phyloP scores from a whole-genome alignment of 2,797 vertebrate species.

The Pipistrellus nathusii region DNA sequence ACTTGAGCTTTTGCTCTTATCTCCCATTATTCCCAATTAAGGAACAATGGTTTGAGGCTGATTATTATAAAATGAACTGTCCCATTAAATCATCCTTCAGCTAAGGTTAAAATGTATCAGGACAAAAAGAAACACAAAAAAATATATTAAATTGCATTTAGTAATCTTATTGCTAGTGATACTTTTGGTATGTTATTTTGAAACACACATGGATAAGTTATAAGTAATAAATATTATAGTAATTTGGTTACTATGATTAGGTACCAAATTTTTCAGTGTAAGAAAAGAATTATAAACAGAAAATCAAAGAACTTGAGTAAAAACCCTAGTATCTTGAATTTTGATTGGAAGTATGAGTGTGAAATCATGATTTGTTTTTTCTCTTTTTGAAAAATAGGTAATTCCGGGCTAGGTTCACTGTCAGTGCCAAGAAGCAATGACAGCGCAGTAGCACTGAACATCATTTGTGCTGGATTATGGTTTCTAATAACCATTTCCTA shows the following conservation, averaged over 20 bases:
- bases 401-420: background rate
- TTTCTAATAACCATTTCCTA: slow-evolving; percentile 56
- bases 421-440: background rate
- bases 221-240: slow-evolving; percentile 24
- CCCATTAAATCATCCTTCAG: slow-evolving; percentile 1
- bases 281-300: slow-evolving; percentile 16
- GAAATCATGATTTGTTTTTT: slow-evolving; percentile 50
- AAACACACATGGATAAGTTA: slow-evolving; percentile 25
- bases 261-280: slow-evolving; percentile 46
- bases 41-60: slow-evolving; percentile 31
- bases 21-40: slow-evolving; percentile 62
- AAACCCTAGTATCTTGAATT: slow-evolving; percentile 3
- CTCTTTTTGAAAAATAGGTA: slow-evolving; percentile 14
- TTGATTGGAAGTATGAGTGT: slow-evolving; percentile 17
- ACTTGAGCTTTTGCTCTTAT: slow-evolving; percentile 49
- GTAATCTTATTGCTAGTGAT: slow-evolving; percentile 34
- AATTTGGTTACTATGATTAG: slow-evolving; percentile 55
- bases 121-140: slow-evolving; percentile 40
- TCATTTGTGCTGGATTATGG: background rate
- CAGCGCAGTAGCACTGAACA: background rate
- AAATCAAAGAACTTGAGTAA: slow-evolving; percentile 51
- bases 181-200: slow-evolving; percentile 56
- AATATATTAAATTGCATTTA: background rate
- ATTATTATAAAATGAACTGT: slow-evolving; percentile 46
- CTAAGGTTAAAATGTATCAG: slow-evolving; percentile 38